phyloP scores from a whole-genome alignment of 2,797 vertebrate species.

The Megaceryle alcyon region DNA sequence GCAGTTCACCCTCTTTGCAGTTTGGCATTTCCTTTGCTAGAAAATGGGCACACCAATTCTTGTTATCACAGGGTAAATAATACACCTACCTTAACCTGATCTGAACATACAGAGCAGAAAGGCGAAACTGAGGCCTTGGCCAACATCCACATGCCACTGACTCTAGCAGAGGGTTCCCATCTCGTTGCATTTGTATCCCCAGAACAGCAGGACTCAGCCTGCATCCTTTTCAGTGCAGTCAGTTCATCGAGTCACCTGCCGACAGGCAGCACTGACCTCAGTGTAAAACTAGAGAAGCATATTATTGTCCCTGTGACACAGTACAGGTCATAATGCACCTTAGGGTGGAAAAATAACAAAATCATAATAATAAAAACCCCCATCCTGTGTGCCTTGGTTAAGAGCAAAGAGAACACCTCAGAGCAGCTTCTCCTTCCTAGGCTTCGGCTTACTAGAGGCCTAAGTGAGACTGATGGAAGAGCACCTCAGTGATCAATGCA shows the following conservation, averaged over 20 bases:
- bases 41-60: neutral
- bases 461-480: neutral
- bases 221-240: neutral
- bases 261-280: neutral
- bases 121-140: neutral
- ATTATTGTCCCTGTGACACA: neutral
- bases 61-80: neutral
- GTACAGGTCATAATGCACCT: neutral
- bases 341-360: neutral
- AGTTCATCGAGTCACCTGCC: neutral
- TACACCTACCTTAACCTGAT: neutral
- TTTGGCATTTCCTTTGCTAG: neutral
- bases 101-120: neutral
- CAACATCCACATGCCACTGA: neutral
- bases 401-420: neutral
- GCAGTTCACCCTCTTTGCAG: neutral
- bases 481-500: neutral
- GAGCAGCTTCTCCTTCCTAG: neutral
- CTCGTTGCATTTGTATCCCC: neutral
- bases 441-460: neutral
- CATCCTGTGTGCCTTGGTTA: neutral
- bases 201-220: neutral
- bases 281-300: neutral
- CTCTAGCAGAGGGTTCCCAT: neutral
- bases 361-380: too few species aligned